Evolutionary conservation across 1,140 invertebrate genomes (phyloP).

Genomic region (Pseudoatta argentina): DNA sequence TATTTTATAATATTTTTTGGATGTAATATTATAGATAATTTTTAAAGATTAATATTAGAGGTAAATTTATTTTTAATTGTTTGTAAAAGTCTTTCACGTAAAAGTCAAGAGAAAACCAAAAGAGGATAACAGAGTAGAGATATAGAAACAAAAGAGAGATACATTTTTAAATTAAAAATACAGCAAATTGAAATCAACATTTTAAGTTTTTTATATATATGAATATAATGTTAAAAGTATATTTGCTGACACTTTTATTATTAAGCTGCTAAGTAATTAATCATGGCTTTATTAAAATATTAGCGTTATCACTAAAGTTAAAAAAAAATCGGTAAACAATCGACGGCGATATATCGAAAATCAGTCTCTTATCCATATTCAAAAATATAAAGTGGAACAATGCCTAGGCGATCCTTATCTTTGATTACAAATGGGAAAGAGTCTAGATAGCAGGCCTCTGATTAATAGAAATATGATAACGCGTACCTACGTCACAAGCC

Average conservation of each 20-base stretch:
- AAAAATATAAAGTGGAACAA: conserved; percentile 63
- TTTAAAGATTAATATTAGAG: too few species aligned
- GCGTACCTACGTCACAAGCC: conserved; percentile 35
- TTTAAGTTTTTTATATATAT: not conserved
- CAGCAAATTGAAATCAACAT: not conserved
- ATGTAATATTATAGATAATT: not conserved
- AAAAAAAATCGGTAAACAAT: not conserved
- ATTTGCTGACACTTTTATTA: not conserved
- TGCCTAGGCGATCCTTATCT: conserved; percentile 55
- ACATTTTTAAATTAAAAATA: not conserved
- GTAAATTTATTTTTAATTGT: too few species aligned
- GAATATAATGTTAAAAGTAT: not conserved
- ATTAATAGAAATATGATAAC: conserved; percentile 59
- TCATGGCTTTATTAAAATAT: not conserved
- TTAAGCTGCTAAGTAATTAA: not conserved
- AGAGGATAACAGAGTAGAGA: not conserved
- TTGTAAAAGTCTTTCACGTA: not conserved
- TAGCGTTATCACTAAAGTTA: not conserved
- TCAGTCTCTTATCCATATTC: conserved; percentile 27
- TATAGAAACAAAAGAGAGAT: not conserved
- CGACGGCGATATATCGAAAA: not conserved
- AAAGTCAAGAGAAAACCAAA: not conserved
- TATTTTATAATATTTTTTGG: not conserved
- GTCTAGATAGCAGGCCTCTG: conserved; percentile 40
- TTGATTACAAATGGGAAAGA: conserved; percentile 35